phyloP scores from a whole-genome alignment of 37 sponge, comb jelly and placozoan genomes.

The Ephydatia muelleri region DNA sequence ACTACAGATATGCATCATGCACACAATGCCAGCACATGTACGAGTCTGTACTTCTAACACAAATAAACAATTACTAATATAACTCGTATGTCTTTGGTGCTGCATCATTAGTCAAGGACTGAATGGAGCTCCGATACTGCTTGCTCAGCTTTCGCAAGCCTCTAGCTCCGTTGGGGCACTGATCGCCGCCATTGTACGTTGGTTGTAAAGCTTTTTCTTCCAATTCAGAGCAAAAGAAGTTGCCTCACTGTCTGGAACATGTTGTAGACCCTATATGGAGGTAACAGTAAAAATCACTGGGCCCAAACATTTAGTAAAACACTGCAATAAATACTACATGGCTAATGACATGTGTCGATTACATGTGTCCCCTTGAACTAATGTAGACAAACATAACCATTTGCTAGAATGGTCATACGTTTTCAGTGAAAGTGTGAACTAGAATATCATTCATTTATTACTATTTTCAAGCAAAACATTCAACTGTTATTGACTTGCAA shows the following conservation, averaged over 20 bases:
- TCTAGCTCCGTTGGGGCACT: slow-evolving; percentile 57
- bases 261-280: neutral
- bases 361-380: no score
- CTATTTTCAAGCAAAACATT: no score
- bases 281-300: neutral
- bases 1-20: no score
- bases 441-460: no score
- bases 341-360: no score
- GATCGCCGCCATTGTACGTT: slow-evolving; percentile 67
- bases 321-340: neutral
- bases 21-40: no score
- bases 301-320: no score
- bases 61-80: neutral
- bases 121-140: neutral
- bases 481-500: no score
- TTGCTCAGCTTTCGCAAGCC: slow-evolving; percentile 77
- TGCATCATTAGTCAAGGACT: neutral
- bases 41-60: no score
- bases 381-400: no score
- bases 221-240: slow-evolving; percentile 57
- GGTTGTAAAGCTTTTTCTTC: slow-evolving; percentile 76
- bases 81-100: neutral
- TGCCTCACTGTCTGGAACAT: slow-evolving; percentile 35
- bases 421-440: no score
- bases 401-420: no score